phyloP scores from a whole-genome alignment of 1,140 invertebrate genomes.

The Vollenhovia emeryi region DNA sequence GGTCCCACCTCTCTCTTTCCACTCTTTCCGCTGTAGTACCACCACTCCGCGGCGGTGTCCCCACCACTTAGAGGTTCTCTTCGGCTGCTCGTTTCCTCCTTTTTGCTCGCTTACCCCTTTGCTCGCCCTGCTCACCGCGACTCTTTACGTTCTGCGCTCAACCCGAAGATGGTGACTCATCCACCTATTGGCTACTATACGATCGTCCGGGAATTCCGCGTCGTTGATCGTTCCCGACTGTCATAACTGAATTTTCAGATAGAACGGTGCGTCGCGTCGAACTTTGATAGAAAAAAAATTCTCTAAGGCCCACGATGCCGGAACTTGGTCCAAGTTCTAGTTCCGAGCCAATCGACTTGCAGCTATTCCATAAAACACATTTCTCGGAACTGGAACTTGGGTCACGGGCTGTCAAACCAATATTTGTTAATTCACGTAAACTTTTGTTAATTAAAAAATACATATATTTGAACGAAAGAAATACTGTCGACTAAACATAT shows the following conservation, averaged over 20 bases:
- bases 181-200: conserved; percentile 72
- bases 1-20: conserved; percentile 81
- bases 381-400: too few relatives aligned
- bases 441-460: too few relatives aligned
- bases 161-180: conserved; percentile 75
- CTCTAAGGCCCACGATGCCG: not conserved
- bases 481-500: too few relatives aligned
- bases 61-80: conserved; percentile 67
- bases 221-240: conserved; percentile 58
- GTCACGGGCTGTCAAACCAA: too few relatives aligned
- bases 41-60: conserved; percentile 62
- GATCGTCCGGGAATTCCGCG: conserved; percentile 77
- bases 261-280: not conserved
- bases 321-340: too few relatives aligned
- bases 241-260: conserved; percentile 48
- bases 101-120: conserved; percentile 64
- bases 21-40: conserved; percentile 74
- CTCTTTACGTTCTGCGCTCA: conserved; percentile 71
- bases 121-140: conserved; percentile 42
- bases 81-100: conserved; percentile 60
- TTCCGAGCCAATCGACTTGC: too few relatives aligned
- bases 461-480: too few relatives aligned
- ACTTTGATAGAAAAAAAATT: conserved; percentile 28
- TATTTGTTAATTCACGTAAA: too few relatives aligned
- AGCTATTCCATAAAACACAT: too few relatives aligned